These are phyloP conservation scores for Galaxias olidus DNA, from an alignment of 2,797 vertebrate species.

Conservation along the genomic window DNA sequence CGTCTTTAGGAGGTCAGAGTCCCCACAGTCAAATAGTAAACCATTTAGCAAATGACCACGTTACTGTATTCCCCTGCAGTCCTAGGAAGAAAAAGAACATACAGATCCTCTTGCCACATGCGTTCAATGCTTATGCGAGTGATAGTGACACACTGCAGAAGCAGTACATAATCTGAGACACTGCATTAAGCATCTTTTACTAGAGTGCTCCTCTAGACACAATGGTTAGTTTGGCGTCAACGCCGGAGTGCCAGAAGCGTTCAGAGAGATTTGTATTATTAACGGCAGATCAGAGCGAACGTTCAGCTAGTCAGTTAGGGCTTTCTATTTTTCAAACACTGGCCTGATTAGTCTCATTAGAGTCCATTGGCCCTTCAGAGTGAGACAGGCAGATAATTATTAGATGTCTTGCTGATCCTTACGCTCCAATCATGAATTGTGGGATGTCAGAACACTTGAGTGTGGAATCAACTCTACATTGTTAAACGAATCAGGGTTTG, in stretches of 20 bases:
- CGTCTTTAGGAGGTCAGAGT: conserved; percentile 37
- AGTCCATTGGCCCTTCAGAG: conserved; percentile 37
- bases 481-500: no score
- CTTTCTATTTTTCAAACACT: conserved; percentile 14
- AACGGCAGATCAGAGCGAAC: conserved; percentile 34
- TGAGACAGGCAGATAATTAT: conserved; percentile 52
- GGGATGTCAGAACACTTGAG: not conserved
- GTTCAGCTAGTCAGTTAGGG: conserved; percentile 24
- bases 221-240: conserved; percentile 15
- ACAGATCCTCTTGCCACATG: conserved; percentile 15
- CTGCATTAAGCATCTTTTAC: conserved; percentile 9
- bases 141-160: conserved; percentile 8
- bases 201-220: conserved; percentile 5
- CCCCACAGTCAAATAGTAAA: conserved; percentile 23
- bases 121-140: conserved; percentile 23
- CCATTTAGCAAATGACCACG: conserved; percentile 28
- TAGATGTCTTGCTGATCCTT: conserved; percentile 21
- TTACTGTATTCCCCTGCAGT: no score
- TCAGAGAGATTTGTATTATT: conserved; percentile 33
- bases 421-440: not conserved
- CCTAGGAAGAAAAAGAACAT: not conserved
- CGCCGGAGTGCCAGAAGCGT: conserved; percentile 9
- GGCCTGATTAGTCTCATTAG: conserved; percentile 55
- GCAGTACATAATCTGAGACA: conserved; percentile 16
- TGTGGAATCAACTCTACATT: no score